A percentile compares a stretch with the other conserved stretches of the same genome.
Evolutionary conservation across 23 tunicate species (phyloP).

Genomic region (Styela plicata): DNA sequence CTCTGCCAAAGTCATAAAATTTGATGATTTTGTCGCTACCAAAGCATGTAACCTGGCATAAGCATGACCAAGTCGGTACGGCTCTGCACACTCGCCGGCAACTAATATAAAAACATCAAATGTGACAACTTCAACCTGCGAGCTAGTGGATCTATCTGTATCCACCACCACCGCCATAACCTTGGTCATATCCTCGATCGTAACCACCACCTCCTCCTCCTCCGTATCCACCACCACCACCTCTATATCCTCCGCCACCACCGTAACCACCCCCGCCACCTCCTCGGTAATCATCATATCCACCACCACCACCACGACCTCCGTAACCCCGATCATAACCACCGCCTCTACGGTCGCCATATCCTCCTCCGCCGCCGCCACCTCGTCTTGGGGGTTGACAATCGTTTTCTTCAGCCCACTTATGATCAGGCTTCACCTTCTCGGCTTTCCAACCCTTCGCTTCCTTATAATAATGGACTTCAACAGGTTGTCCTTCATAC

Average conservation of each 20-base stretch:
- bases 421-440: neutral
- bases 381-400: neutral
- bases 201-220: slow-evolving; percentile 6
- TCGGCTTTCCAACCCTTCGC: slow-evolving; percentile 21
- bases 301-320: neutral
- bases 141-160: neutral
- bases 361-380: neutral
- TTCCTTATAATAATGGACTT: slow-evolving; percentile 6
- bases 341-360: slow-evolving; percentile 11
- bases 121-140: neutral
- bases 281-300: neutral
- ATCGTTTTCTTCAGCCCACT: neutral
- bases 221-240: neutral
- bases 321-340: neutral
- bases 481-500: neutral
- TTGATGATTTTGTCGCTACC: neutral
- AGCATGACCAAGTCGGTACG: neutral
- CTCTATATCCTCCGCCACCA: neutral
- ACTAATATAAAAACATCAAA: slow-evolving; percentile 6
- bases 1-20: neutral
- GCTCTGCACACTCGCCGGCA: neutral
- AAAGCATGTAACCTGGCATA: neutral
- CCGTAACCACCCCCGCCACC: slow-evolving; percentile 3
- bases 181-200: too few relatives aligned
- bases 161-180: neutral